Evolutionary conservation across 2,113 vertebrate species (phyloP).

Genomic region (Donacobius atricapilla): DNA sequence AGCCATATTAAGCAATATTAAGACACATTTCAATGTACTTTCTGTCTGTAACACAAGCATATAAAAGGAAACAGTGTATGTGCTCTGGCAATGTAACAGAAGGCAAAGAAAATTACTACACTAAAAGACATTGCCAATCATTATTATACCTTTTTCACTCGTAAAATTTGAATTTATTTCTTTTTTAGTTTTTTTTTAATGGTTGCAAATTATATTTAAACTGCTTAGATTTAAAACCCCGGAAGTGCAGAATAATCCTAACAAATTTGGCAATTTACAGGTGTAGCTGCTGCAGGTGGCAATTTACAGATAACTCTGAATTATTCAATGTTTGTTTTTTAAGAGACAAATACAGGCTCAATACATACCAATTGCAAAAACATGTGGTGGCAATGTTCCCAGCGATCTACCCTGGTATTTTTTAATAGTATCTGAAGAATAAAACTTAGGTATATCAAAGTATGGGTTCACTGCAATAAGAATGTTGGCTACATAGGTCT

Average conservation of each 20-base stretch:
- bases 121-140: neutral
- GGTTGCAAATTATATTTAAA: neutral
- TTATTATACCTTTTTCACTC: neutral
- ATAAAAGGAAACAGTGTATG: neutral
- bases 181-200: neutral
- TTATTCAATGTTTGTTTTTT: neutral
- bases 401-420: slow-evolving; percentile 90
- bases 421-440: slow-evolving; percentile 85
- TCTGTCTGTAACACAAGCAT: neutral
- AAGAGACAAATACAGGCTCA: neutral
- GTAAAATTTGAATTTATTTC: neutral
- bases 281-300: neutral
- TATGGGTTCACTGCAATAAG: slow-evolving; percentile 97
- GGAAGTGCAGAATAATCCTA: neutral
- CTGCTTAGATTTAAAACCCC: neutral
- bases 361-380: slow-evolving; percentile 91
- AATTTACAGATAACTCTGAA: neutral
- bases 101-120: neutral
- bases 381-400: slow-evolving; percentile 92
- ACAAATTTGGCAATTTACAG: neutral
- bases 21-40: neutral
- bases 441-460: slow-evolving; percentile 93
- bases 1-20: no score
- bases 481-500: slow-evolving; percentile 98
- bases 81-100: neutral